Evolutionary conservation across 2,113 vertebrate species (phyloP).

Genomic region (Raja brachyura): DNA sequence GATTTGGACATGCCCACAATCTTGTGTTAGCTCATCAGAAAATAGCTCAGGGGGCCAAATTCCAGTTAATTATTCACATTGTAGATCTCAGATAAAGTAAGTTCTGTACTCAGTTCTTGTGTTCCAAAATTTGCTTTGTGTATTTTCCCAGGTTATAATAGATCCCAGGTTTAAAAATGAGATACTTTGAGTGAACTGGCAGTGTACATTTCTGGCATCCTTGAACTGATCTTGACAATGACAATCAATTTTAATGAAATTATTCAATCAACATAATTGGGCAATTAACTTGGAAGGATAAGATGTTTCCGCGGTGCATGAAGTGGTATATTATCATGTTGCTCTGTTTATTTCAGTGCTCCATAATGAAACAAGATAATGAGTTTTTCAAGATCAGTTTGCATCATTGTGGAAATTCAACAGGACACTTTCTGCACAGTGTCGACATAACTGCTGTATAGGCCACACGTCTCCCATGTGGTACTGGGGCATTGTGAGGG

Average conservation of each 20-base stretch:
- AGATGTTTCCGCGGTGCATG: background rate
- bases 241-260: background rate
- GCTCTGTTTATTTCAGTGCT: too few species aligned
- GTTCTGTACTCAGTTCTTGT: background rate
- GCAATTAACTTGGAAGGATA: background rate
- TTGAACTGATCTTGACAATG: background rate
- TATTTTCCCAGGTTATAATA: too few species aligned
- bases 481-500: too few species aligned
- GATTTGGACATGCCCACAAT: background rate
- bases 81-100: slow-evolving; percentile 1
- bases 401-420: too few species aligned
- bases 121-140: background rate
- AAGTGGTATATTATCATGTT: too few species aligned
- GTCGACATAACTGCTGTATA: too few species aligned
- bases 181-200: background rate
- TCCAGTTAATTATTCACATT: background rate
- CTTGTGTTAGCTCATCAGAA: background rate
- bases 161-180: background rate
- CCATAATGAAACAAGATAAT: too few species aligned
- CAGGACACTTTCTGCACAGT: too few species aligned
- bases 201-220: background rate
- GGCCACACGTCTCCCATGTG: too few species aligned
- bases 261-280: background rate
- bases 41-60: background rate
- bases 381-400: too few species aligned